Conservation (phyloP, 2,113 vertebrate species). For the Podilymbus podiceps region DNA sequence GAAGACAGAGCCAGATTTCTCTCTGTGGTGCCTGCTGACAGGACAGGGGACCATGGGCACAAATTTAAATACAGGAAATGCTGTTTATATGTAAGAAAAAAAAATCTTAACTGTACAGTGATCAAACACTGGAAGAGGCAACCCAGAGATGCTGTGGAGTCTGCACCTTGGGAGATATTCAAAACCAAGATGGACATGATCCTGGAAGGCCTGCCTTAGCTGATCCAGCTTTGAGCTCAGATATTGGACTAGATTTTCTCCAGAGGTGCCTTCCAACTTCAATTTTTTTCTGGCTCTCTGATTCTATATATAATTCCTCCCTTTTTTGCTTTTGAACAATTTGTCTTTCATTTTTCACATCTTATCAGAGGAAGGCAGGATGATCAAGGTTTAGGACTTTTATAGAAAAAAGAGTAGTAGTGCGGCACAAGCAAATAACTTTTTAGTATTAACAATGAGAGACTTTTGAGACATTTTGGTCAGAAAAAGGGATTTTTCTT, state of each 20-base stretch:
- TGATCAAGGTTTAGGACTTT: not conserved
- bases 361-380: not conserved
- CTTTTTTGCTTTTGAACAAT: not conserved
- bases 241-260: not conserved
- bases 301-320: not conserved
- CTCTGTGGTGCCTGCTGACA: rapidly evolving
- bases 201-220: not conserved
- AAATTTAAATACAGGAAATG: not conserved
- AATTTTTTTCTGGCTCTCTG: not conserved
- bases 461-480: not conserved
- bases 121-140: not conserved
- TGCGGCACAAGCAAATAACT: not conserved
- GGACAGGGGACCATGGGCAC: not conserved
- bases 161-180: not conserved
- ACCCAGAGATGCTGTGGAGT: not conserved
- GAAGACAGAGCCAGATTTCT: not conserved
- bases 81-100: not conserved
- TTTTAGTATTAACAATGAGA: not conserved
- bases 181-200: not conserved
- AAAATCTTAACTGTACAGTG: not conserved
- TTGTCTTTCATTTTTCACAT: not conserved
- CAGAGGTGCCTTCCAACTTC: not conserved
- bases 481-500: not conserved
- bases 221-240: not conserved
- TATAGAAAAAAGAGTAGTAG: not conserved